Evolutionary conservation across 2,888 invertebrate species (phyloP).

Genomic region (Seira musarum): DNA sequence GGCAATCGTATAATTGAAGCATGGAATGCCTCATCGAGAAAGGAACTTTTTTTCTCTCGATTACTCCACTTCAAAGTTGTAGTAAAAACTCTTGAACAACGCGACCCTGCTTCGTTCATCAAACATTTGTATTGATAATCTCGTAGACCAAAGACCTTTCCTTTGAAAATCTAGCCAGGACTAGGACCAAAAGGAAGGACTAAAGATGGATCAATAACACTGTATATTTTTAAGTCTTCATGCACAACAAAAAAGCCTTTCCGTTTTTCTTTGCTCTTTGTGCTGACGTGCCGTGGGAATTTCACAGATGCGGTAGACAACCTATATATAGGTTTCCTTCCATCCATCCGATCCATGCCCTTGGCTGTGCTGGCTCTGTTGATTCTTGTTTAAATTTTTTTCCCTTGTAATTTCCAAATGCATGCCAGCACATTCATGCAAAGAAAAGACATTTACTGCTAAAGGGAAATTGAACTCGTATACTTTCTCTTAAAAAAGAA

Average conservation of each 20-base stretch:
- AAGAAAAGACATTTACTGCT: not conserved
- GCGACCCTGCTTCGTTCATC: too few species aligned
- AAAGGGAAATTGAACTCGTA: not conserved
- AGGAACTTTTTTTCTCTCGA: not conserved
- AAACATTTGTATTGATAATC: too few species aligned
- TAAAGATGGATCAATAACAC: conserved; percentile 32
- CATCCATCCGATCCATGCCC: conserved; percentile 17
- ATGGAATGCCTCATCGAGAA: not conserved
- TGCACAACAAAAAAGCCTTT: not conserved
- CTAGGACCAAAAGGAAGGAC: too few species aligned
- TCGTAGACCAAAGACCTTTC: too few species aligned
- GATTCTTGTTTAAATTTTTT: not conserved
- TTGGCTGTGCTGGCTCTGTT: conserved; percentile 37
- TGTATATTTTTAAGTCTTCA: conserved; percentile 15
- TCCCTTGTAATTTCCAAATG: conserved; percentile 1
- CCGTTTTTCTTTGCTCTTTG: conserved; percentile 19
- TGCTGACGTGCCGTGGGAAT: conserved; percentile 34
- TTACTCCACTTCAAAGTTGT: not conserved
- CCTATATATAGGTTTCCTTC: too few species aligned
- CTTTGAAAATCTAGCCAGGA: too few species aligned
- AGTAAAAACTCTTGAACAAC: not conserved
- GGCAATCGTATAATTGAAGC: not conserved
- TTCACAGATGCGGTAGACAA: conserved; percentile 24
- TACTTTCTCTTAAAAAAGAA: not conserved
- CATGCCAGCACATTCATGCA: not conserved